Percentiles rank a stretch among this genome's conserved stretches.
phyloP scores from a whole-genome alignment of 2,888 invertebrate genomes.

The Troides oblongomaculatus region DNA sequence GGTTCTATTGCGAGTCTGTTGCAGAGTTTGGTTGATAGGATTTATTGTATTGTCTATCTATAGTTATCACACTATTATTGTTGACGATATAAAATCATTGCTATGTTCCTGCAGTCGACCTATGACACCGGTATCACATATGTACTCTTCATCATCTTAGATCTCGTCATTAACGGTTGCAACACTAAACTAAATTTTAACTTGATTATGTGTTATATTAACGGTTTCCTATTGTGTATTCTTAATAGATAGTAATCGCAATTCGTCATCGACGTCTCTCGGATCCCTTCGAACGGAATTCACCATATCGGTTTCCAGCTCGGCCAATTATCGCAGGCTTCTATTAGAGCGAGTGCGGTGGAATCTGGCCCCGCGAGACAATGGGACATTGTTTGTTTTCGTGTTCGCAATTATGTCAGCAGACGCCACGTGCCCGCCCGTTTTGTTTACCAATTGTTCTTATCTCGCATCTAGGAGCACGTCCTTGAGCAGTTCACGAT shows the following conservation, averaged over 20 bases:
- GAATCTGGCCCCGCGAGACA: slow-evolving; percentile 60
- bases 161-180: neutral
- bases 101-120: no score
- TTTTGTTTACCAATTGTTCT: slow-evolving; percentile 71
- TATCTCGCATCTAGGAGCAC: slow-evolving; percentile 60
- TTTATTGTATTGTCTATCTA: no score
- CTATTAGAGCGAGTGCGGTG: slow-evolving; percentile 35
- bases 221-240: neutral
- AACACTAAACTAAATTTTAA: neutral
- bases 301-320: slow-evolving; percentile 7
- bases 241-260: neutral
- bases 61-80: no score
- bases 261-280: neutral
- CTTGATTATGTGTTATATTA: neutral
- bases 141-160: neutral
- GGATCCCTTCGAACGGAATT: slow-evolving; percentile 2
- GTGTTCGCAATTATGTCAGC: slow-evolving; percentile 41
- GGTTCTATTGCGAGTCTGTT: no score
- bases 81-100: no score
- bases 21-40: no score
- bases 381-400: slow-evolving; percentile 60
- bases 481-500: slow-evolving; percentile 56
- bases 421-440: slow-evolving; percentile 36
- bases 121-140: no score
- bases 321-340: slow-evolving; percentile 22